Base-by-base conservation (phyloP, 1,140 invertebrate genomes). In the Drosophila lowei region DNA sequence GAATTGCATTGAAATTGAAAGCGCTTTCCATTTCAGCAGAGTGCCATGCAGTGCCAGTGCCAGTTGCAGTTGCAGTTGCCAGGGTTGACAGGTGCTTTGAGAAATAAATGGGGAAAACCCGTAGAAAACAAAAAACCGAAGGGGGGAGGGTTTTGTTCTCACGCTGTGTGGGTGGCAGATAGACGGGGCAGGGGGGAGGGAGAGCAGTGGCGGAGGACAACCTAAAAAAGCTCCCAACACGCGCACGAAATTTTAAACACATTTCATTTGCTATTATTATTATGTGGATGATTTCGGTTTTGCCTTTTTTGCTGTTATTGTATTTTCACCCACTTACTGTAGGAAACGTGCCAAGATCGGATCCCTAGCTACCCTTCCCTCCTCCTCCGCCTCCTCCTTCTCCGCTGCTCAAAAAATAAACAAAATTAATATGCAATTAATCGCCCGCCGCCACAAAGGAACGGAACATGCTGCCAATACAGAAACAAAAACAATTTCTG, bases 381-480 rank as follows among this genome's bases (percentile, higher is more conserved):
- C 6, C 2, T 1, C 3, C 49, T 6, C 28, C 13, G 2, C 21
- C 62, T 18, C n/a, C 15, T 13, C 52, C 61, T 34, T n/a, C 66
- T 9, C 34, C n/a, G 28, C 25, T n/a, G 43, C 52, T 46, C 63
- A 42, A 53, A 73, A 66, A 67, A 77, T 55, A 70, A 62, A 76
- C 59, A 75, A 81, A 86, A 88, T 88, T 88, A 88, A 88, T 88
- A 88, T 88, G 83, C 83, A 88, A 88, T 88, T 88, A 88, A 88
- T 88, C 83, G 83, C 75, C 74, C 83, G 81, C 60, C 80, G 81
- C 63, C 80, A 88, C 83, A 88, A 68, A 78, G 84, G 66, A 88
- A 88, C 83, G 84, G 66, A 88, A 88, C 78, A 88, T 79, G 83
- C 61, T 73, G 72, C 79, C 74, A 79, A 88, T 88, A 88, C 53